Conservation (phyloP, 2,888 invertebrate species). For the Tachina lurida region DNA sequence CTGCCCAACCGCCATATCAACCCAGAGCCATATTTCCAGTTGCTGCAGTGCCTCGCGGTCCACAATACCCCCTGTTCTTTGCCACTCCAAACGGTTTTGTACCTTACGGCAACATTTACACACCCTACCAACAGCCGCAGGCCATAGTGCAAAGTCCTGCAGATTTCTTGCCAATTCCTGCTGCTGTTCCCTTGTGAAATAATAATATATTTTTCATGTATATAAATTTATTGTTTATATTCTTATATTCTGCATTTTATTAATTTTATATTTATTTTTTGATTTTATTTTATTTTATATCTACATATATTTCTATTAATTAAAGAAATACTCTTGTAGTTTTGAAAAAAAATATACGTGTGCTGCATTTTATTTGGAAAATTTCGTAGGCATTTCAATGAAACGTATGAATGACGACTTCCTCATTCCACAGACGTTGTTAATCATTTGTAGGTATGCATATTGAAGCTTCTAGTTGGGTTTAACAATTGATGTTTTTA, state of each 20-base stretch:
- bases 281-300: not conserved
- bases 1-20: slow-evolving; percentile 61
- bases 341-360: slow-evolving; percentile 27
- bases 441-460: not conserved
- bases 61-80: slow-evolving; percentile 75
- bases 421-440: not conserved
- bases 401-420: not conserved
- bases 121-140: slow-evolving; percentile 72
- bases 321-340: slow-evolving; percentile 36
- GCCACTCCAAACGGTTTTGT: slow-evolving; percentile 83
- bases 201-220: not conserved
- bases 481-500: not conserved
- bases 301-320: slow-evolving; percentile 1
- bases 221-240: slow-evolving; percentile 15
- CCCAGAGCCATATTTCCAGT: slow-evolving; percentile 68
- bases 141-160: slow-evolving; percentile 72
- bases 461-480: not conserved
- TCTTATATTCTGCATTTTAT: not conserved
- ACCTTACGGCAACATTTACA: slow-evolving; percentile 78
- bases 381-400: slow-evolving; percentile 3
- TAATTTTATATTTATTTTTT: slow-evolving; percentile 24
- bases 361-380: slow-evolving; percentile 19
- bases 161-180: slow-evolving; percentile 64
- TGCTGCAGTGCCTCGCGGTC: slow-evolving; percentile 72
- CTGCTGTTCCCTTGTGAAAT: slow-evolving; percentile 28